A percentile compares a stretch with the other conserved stretches of the same genome.
phyloP scores from a whole-genome alignment of 2,113 vertebrate species.

The Ploceus nigricollis region DNA sequence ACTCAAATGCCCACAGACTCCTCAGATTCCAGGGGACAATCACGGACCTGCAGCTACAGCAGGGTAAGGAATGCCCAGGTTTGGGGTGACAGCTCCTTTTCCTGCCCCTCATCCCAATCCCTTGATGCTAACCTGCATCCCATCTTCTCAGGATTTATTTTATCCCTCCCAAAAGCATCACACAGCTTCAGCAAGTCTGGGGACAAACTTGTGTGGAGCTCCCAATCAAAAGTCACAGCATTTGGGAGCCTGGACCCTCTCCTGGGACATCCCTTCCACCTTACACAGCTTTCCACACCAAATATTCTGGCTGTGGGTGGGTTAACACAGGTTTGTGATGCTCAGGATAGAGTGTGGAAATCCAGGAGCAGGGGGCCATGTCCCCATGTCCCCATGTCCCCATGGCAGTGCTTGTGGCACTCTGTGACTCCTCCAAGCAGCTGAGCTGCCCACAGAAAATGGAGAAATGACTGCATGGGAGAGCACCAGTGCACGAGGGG shows the following conservation, averaged over 20 bases:
- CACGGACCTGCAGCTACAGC: background rate
- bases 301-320: accelerated
- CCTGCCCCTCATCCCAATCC: background rate
- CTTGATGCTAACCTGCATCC: background rate
- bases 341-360: accelerated
- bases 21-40: background rate
- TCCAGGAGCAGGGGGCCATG: background rate
- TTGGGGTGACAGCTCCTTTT: background rate
- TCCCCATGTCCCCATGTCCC: background rate
- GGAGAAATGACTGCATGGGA: background rate
- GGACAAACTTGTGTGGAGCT: background rate
- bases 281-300: accelerated
- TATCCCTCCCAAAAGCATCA: background rate
- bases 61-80: background rate
- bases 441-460: background rate
- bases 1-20: background rate
- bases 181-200: background rate
- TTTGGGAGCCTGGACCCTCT: background rate
- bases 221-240: accelerated
- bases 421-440: background rate
- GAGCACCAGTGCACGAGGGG: accelerated
- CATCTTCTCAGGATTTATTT: background rate
- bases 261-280: background rate
- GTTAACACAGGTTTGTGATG: background rate
- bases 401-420: background rate